phyloP scores from a whole-genome alignment of 2,113 vertebrate genomes.

The Cephalopterus ornatus region DNA sequence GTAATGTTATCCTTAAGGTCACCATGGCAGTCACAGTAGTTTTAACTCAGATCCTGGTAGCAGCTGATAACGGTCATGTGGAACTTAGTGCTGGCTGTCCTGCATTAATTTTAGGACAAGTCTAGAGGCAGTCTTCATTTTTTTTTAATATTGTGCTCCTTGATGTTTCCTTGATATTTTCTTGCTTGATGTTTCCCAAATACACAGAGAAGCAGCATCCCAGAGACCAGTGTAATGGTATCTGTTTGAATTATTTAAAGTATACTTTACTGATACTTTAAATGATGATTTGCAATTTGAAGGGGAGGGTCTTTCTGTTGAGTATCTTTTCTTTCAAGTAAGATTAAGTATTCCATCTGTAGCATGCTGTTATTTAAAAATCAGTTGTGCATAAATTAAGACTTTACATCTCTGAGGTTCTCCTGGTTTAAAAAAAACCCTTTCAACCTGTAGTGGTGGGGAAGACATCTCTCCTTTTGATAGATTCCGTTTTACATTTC shows the following conservation, averaged over 20 bases:
- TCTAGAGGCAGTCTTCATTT: background rate
- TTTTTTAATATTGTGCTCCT: background rate
- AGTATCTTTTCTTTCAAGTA: background rate
- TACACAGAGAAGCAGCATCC: background rate
- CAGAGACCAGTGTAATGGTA: background rate
- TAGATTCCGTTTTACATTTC: background rate
- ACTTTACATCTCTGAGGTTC: background rate
- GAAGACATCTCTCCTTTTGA: background rate
- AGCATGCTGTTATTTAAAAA: conserved; percentile 3
- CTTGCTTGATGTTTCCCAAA: background rate
- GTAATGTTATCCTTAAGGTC: background rate
- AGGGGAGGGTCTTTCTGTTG: background rate
- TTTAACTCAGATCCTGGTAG: background rate
- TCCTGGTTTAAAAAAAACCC: background rate
- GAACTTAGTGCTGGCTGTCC: background rate
- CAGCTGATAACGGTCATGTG: background rate
- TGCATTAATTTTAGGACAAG: background rate
- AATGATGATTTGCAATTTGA: background rate
- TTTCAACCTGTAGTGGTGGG: background rate
- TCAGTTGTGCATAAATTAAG: background rate
- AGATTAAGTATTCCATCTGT: background rate
- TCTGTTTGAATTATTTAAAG: conserved; percentile 19
- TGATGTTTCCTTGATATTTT: no score
- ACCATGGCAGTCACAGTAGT: background rate
- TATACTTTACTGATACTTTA: background rate